Conservation (phyloP, 64 coral and sea anemone species). For the Trachythela sp. region DNA sequence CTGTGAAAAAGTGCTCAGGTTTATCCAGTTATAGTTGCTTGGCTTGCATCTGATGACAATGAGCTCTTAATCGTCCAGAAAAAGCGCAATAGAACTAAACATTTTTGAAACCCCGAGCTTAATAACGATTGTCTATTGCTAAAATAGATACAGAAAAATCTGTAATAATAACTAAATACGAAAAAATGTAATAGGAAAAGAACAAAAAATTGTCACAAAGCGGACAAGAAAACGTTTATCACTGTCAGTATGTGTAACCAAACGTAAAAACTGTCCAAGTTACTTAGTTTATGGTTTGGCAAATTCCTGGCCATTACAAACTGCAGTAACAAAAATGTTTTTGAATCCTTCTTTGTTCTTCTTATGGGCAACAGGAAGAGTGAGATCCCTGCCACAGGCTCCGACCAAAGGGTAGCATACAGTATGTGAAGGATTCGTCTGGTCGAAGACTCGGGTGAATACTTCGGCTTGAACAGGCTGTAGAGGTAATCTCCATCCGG, state of each 20-base stretch:
- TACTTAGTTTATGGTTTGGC: neutral
- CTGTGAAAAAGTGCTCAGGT: too few relatives aligned
- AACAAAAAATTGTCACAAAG: too few relatives aligned
- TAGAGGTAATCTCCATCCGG: neutral
- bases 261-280: neutral
- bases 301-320: neutral
- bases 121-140: too few relatives aligned
- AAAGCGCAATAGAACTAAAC: too few relatives aligned
- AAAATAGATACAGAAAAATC: too few relatives aligned
- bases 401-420: neutral
- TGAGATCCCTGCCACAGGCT: conserved; percentile 15
- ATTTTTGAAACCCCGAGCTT: too few relatives aligned
- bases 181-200: too few relatives aligned
- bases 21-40: too few relatives aligned
- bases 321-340: neutral
- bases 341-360: neutral
- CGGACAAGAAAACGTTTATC: neutral
- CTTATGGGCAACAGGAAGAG: conserved; percentile 11
- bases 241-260: neutral
- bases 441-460: neutral
- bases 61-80: too few relatives aligned
- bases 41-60: too few relatives aligned
- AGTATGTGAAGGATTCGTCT: neutral
- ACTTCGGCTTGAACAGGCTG: neutral
- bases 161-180: too few relatives aligned